Percentiles rank a stretch among this genome's conserved stretches.
Evolutionary conservation across 1,140 invertebrate species (phyloP).

Genomic region (Orchestia grillus): DNA sequence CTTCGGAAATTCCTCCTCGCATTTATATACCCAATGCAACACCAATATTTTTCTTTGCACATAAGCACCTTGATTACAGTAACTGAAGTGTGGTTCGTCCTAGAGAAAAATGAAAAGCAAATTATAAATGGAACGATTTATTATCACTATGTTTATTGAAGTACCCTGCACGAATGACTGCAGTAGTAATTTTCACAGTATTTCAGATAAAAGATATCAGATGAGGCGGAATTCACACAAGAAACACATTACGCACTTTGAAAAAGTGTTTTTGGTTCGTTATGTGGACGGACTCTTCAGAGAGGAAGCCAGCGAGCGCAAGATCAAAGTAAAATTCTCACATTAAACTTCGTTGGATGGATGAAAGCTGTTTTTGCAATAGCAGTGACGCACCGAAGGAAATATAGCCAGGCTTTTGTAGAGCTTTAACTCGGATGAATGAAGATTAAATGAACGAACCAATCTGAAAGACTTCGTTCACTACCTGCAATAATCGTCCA

Average conservation of each 20-base stretch:
- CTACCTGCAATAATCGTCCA: neutral
- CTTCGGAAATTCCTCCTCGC: too few species aligned
- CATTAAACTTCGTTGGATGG: neutral
- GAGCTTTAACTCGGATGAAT: neutral
- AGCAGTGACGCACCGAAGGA: neutral
- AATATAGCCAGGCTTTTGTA: neutral
- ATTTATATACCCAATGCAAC: too few species aligned
- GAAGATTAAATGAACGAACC: neutral
- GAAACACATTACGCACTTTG: neutral
- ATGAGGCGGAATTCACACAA: neutral
- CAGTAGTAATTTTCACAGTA: too few species aligned
- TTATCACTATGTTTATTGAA: too few species aligned
- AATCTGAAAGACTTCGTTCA: neutral
- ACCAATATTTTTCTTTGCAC: too few species aligned
- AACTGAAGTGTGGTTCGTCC: too few species aligned
- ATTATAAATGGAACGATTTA: too few species aligned
- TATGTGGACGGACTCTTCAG: neutral
- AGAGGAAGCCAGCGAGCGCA: neutral
- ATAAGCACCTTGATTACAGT: too few species aligned
- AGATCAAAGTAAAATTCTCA: neutral
- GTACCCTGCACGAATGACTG: too few species aligned
- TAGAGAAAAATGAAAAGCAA: too few species aligned
- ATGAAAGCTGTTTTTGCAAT: neutral
- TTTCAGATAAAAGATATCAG: neutral
- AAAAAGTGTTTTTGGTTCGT: neutral